phyloP scores from a whole-genome alignment of 2,113 vertebrate species.

The Aldabrachelys gigantea region DNA sequence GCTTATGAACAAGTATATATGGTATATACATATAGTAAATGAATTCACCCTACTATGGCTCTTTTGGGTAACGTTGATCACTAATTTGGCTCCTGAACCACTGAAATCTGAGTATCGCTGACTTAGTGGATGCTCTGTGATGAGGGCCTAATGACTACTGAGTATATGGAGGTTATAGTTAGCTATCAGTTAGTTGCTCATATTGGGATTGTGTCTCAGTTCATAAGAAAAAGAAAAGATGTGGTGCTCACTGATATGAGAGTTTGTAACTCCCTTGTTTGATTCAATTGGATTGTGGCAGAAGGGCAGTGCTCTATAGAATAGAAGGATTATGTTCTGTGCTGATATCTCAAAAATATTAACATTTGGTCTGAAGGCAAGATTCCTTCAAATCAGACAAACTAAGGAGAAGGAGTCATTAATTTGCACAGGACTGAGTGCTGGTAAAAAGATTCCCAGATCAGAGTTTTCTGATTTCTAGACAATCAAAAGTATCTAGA shows the following conservation, averaged over 20 bases:
- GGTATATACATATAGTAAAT: no score
- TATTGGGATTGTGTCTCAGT: neutral
- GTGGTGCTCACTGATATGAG: neutral
- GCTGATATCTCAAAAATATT: neutral
- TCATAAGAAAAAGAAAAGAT: neutral
- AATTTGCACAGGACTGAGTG: neutral
- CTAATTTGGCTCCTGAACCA: no score
- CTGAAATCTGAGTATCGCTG: neutral
- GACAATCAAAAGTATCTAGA: constrained; percentile 10
- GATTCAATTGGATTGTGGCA: neutral
- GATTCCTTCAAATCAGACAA: neutral
- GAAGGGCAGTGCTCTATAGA: neutral
- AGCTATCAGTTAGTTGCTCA: neutral
- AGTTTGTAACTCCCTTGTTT: neutral
- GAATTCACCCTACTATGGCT: no score
- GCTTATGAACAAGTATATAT: no score
- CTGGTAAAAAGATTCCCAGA: neutral
- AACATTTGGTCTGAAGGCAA: neutral
- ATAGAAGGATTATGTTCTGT: neutral
- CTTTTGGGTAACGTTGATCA: no score
- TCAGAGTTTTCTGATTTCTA: neutral
- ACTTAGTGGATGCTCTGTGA: neutral
- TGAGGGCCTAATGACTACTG: neutral
- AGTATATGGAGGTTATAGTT: neutral
- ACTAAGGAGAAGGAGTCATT: neutral